phyloP scores from a whole-genome alignment of 1,140 invertebrate species.

The Acromyrmex charruanus region DNA sequence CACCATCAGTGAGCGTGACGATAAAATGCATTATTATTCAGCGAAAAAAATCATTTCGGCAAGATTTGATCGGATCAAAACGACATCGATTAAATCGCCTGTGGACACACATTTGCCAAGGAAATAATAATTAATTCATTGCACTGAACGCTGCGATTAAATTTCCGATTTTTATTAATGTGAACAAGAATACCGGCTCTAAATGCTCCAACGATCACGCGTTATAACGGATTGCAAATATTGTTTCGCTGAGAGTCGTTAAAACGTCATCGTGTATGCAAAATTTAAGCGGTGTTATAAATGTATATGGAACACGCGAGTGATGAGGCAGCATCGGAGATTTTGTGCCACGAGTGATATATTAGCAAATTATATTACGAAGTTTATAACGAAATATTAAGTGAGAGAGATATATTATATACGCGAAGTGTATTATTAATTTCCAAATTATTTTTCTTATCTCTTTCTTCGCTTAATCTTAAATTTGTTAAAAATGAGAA shows the following conservation, averaged over 20 bases:
- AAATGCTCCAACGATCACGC: neutral
- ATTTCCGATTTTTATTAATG: neutral
- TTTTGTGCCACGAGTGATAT: conserved; percentile 1
- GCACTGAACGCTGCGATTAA: neutral
- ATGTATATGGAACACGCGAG: conserved; percentile 7
- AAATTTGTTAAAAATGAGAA: neutral
- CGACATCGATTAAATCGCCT: neutral
- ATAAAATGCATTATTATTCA: neutral
- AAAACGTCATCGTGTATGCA: conserved; percentile 25
- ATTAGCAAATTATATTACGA: conserved; percentile 13
- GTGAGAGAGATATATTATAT: neutral
- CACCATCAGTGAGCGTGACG: neutral
- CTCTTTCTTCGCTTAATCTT: neutral
- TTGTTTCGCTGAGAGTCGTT: conserved; percentile 5
- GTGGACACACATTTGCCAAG: neutral
- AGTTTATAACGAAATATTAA: conserved; percentile 1
- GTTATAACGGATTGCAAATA: conserved; percentile 27
- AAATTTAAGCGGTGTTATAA: conserved; percentile 45
- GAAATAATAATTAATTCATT: conserved; percentile 17
- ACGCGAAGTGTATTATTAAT: neutral
- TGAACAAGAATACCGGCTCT: neutral
- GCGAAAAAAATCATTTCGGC: neutral
- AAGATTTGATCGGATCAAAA: neutral
- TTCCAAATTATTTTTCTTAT: neutral
- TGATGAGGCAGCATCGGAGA: conserved; percentile 9